Evolutionary conservation across 2,888 invertebrate species (phyloP), one percentile per base, ranked within the genome.

Genomic region (Tetrapedia diversipes): DNA sequence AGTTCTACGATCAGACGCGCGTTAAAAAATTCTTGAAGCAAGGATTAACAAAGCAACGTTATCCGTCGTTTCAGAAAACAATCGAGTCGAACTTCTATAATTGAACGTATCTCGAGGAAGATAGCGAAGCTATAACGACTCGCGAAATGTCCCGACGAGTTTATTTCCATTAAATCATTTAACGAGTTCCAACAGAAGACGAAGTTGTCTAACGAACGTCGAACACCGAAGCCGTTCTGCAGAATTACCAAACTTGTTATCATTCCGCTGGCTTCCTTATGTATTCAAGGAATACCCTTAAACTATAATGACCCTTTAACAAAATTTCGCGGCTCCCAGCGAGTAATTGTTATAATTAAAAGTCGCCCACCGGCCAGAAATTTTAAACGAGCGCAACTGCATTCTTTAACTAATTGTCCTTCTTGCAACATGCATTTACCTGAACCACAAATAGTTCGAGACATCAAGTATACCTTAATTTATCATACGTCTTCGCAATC

Each of bases 151-250:
- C 34, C 49, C 24, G 34, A 7, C 22, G 49, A 72, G 22, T 82
- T 64, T 72, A 68, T 75, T 82, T 71, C 71, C 68, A 75, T 69
- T 82, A 59, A 51, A 75, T 66, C 41, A 66, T 74, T 82, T 71
- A 72, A 75, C 65, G 56, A 75, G 68, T 72, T 75, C 56, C 65
- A 66, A 59, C 56, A 43, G 71, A 64, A 29, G 59, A 68, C 41
- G 51, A 64, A 59, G 61, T 56, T 67, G 57, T 71, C 63, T 69
- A 69, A 77, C 56, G 60, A 80, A 78, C 51, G 45, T 67, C 66
- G 73, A 77, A 60, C 43, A 41, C 63, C 45, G 19, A 19, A 54
- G 47, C 37, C 24, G 34, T 60, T 34, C 43, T 54, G 27, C 56
- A 29, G 61, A 61, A 76, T 79, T 65, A 69, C 37, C 43, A 11